Evolutionary conservation across 2,113 vertebrate species (phyloP), one percentile per base, ranked within the genome.

Genomic region (Chrysemys picta): DNA sequence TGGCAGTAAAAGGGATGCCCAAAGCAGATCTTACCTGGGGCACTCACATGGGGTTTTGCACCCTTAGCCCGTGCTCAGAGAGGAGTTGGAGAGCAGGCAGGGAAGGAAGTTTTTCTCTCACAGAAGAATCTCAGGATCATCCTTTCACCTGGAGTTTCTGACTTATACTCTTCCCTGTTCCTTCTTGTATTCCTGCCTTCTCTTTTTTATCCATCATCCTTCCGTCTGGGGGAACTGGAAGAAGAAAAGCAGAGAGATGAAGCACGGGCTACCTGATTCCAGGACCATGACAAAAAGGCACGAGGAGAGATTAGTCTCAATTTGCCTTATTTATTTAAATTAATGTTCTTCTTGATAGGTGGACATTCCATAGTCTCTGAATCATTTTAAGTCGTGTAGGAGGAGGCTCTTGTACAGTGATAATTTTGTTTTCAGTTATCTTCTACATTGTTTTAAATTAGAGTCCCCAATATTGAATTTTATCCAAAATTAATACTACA

Each of bases 31-130:
- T 89, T 87, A 87, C 84, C 80, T 89, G 57, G 42, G 53, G 50
- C 31, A n/a, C 54, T 5, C 10, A 78, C 42, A 24, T 0, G 22
- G 10, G 45, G 47, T 10, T 52, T 31, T 14, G 21, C n/a, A 53
- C 45, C 47, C 35, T 27, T 8, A 2, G 25, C 6, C 19, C 22
- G n/a, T 1, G 0, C 17, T 59, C 78, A 38, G 1, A 1, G 50
- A 0, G 47, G 16, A 82, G 38, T 47, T 29, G 24, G 54, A 27
- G 10, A 79, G n/a, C 5, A 47, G 4, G 29, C 42, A 69, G 13
- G 42, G 14, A 4, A 38, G 35, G 8, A 59, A n/a, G 57, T 24
- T 42, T 50, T 54, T 3, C 3, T 78, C 50, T 79, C 47, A 21
- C 17, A 52, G 22, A 93, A 19, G 35, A 72, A 72, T n/a, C n/a